Percentiles rank a stretch among this genome's conserved stretches.
phyloP scores from a whole-genome alignment of 2,113 vertebrate genomes.

The Lasiurus borealis region DNA sequence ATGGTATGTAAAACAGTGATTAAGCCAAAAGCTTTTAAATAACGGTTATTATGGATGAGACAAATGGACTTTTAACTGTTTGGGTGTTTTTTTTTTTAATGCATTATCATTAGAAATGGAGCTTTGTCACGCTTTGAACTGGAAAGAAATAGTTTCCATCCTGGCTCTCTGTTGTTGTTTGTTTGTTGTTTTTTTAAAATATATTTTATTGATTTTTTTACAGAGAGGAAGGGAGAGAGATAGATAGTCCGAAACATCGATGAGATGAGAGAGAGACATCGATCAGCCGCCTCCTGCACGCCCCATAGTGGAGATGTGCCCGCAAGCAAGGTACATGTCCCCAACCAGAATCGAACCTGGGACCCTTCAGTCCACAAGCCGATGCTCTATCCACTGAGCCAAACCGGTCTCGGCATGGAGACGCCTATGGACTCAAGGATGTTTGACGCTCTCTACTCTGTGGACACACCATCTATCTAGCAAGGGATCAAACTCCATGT shows the following conservation, averaged over 20 bases:
- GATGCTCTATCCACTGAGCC: too few relatives aligned
- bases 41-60: not conserved
- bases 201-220: too few relatives aligned
- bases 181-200: too few relatives aligned
- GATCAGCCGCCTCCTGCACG: too few relatives aligned
- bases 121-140: not conserved
- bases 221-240: too few relatives aligned
- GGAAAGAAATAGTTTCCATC: slow-evolving; percentile 6
- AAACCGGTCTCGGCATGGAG: too few relatives aligned
- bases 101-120: not conserved
- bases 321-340: too few relatives aligned
- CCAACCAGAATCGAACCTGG: too few relatives aligned
- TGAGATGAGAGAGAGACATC: too few relatives aligned
- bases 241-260: too few relatives aligned
- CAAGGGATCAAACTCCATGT: not conserved
- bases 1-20: slow-evolving; percentile 3
- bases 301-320: too few relatives aligned
- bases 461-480: not conserved
- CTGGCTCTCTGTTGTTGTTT: not conserved
- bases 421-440: not conserved
- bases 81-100: not conserved
- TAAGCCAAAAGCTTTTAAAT: not conserved
- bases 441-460: not conserved
- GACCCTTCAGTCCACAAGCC: too few relatives aligned
- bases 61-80: not conserved